Percentiles rank a stretch among this genome's conserved stretches.
These are phyloP conservation scores for Palloptera scutellata DNA, from an alignment of 2,888 invertebrate species.

Conservation along the genomic window DNA sequence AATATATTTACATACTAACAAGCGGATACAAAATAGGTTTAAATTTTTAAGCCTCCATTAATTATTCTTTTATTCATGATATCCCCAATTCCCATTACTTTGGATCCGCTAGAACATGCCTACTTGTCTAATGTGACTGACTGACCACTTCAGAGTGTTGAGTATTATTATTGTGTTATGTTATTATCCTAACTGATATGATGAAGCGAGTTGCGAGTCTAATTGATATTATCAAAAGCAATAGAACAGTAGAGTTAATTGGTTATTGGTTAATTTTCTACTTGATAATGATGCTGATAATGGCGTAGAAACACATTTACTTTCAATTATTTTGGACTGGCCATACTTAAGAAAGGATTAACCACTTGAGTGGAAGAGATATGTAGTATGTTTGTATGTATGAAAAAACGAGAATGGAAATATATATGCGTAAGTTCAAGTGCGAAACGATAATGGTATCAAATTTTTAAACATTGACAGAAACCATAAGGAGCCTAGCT, in stretches of 20 bases:
- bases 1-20: no score
- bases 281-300: constrained; percentile 56
- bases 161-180: no score
- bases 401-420: background rate
- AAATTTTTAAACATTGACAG: background rate
- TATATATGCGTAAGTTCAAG: background rate
- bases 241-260: constrained; percentile 48
- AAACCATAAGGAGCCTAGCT: background rate
- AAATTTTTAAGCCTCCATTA: no score
- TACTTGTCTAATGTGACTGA: no score
- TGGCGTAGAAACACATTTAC: constrained; percentile 35
- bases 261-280: constrained; percentile 48
- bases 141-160: no score
- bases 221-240: constrained; percentile 29
- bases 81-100: no score
- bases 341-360: constrained; percentile 13
- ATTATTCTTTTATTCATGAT: no score
- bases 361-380: constrained; percentile 10
- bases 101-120: no score
- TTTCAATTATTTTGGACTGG: constrained; percentile 12
- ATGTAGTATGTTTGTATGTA: background rate
- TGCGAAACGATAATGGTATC: constrained; percentile 1
- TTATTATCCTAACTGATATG: background rate
- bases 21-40: no score
- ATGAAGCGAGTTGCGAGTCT: background rate